phyloP scores from a whole-genome alignment of 2,113 vertebrate species.

The Sigmodon hispidus region DNA sequence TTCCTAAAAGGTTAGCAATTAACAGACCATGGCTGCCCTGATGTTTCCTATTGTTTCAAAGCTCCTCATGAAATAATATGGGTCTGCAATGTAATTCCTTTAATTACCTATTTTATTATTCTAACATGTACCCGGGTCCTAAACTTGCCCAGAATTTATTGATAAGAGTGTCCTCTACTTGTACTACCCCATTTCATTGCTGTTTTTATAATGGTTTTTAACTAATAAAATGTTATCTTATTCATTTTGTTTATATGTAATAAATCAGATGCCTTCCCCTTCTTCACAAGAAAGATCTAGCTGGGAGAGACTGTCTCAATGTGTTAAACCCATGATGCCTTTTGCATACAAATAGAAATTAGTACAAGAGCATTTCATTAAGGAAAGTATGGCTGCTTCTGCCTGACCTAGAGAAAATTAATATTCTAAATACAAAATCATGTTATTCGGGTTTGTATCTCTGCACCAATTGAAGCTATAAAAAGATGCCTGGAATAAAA shows the following conservation, averaged over 20 bases:
- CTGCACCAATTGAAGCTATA: neutral
- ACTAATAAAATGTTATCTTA: constrained; percentile 89
- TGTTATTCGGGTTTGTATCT: constrained; percentile 64
- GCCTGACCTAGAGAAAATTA: constrained; percentile 82
- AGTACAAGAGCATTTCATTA: constrained; percentile 86
- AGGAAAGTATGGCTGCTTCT: constrained; percentile 81
- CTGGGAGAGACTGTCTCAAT: constrained; percentile 76
- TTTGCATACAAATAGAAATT: constrained; percentile 89
- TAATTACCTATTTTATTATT: constrained; percentile 88
- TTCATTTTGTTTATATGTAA: constrained; percentile 87
- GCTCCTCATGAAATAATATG: constrained; percentile 78
- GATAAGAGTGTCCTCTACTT: constrained; percentile 84
- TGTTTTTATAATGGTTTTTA: constrained; percentile 87
- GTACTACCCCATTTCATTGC: constrained; percentile 84
- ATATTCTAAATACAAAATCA: constrained; percentile 81
- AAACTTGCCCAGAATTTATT: constrained; percentile 85
- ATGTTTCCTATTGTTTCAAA: constrained; percentile 74
- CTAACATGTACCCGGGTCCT: constrained; percentile 76
- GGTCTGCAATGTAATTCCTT: constrained; percentile 82
- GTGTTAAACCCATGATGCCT: constrained; percentile 80
- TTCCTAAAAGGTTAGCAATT: constrained; percentile 47
- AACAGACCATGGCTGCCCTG: constrained; percentile 35
- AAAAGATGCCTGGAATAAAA: constrained; percentile 71
- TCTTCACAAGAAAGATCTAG: constrained; percentile 79
- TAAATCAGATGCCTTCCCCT: constrained; percentile 85